phyloP scores from a whole-genome alignment of 1,140 invertebrate genomes.

The Mesaphorura yosii region DNA sequence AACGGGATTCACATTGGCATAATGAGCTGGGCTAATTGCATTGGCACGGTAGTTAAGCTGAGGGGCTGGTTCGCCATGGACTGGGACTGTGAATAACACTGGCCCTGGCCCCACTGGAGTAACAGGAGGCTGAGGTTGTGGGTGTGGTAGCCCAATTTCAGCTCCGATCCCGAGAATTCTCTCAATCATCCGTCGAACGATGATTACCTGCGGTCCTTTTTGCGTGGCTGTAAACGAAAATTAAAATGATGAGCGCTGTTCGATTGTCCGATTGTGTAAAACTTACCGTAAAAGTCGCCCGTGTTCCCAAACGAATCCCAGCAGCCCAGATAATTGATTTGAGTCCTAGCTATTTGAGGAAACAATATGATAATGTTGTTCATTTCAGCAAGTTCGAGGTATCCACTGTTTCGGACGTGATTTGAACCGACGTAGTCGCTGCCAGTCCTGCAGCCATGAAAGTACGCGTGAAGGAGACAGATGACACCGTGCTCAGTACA shows the following conservation, averaged over 20 bases:
- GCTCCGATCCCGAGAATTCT: neutral
- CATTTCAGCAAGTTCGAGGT: slow-evolving; percentile 20
- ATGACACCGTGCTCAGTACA: slow-evolving; percentile 5
- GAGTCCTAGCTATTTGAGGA: slow-evolving; percentile 11
- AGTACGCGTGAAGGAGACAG: slow-evolving; percentile 28
- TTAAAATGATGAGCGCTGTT: neutral
- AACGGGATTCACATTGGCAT: too few relatives aligned
- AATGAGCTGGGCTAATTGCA: too few relatives aligned
- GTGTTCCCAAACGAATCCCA: slow-evolving; percentile 15
- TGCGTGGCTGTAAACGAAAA: neutral
- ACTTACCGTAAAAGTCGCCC: neutral
- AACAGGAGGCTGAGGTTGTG: neutral
- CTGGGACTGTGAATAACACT: too few relatives aligned
- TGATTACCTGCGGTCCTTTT: neutral
- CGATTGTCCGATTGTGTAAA: neutral
- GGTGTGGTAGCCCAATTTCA: neutral
- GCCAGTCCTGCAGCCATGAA: slow-evolving; percentile 27
- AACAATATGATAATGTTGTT: slow-evolving; percentile 29
- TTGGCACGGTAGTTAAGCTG: too few relatives aligned
- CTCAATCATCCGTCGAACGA: neutral
- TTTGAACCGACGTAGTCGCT: slow-evolving; percentile 12
- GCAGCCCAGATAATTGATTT: slow-evolving; percentile 1
- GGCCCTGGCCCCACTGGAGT: too few relatives aligned
- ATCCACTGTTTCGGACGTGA: slow-evolving; percentile 20
- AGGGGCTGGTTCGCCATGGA: too few relatives aligned